Evolutionary conservation across 2,888 invertebrate species (phyloP).

Genomic region (Gasteruption jaculator): DNA sequence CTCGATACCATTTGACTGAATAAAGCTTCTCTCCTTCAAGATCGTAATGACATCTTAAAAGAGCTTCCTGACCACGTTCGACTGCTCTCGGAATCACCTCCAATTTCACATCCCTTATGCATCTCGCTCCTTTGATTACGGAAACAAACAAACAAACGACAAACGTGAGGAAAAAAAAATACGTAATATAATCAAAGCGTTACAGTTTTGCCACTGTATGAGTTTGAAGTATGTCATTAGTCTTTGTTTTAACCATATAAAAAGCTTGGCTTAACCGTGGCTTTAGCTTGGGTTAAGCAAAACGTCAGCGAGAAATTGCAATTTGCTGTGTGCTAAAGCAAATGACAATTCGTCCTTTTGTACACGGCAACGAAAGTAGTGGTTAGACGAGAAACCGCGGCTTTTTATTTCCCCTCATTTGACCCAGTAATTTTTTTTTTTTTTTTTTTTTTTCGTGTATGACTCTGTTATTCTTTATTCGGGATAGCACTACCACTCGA

Average conservation of each 20-base stretch:
- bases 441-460: too few species aligned
- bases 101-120: conserved; percentile 68
- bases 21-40: conserved; percentile 73
- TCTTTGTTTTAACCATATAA: too few species aligned
- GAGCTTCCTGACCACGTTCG: conserved; percentile 64
- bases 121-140: conserved; percentile 56
- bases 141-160: conserved; percentile 33
- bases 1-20: conserved; percentile 85
- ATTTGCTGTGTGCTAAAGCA: too few species aligned
- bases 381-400: too few species aligned
- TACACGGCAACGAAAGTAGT: too few species aligned
- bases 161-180: conserved; percentile 21
- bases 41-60: conserved; percentile 71
- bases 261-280: conserved; percentile 34
- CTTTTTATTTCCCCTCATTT: too few species aligned
- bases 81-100: conserved; percentile 68
- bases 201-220: too few species aligned
- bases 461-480: too few species aligned
- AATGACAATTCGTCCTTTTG: conserved; percentile 34
- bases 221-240: conserved; percentile 42
- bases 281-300: conserved; percentile 26
- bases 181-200: conserved; percentile 21
- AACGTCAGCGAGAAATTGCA: conserved; percentile 43
- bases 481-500: too few species aligned
- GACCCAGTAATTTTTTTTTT: too few species aligned